Base-by-base conservation (phyloP, 2,113 vertebrate genomes). In the Mus spicilegus region DNA sequence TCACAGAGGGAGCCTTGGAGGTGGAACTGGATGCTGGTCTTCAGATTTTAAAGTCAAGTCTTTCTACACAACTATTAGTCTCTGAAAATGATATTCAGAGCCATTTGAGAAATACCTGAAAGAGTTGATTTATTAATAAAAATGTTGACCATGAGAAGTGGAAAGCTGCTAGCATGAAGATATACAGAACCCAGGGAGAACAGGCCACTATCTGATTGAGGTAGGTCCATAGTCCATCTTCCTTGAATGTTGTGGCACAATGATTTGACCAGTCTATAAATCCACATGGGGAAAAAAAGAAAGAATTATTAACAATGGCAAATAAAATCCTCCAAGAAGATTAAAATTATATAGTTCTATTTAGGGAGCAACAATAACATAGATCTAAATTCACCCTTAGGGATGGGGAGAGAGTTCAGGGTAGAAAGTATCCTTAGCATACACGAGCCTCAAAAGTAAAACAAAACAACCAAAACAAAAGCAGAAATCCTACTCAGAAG, bases 171-270 rank as follows among this genome's bases (percentile, higher is more conserved):
- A 99, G 46, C 75, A 98, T 7, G 82, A 99, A 99, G 96, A 99
- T 96, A 96, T 99, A 98, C 63, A 99, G 98, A 95, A 99, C 95
- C 99, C 99, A 99, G 1, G 99, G 99, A 30, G 99, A 99, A 72
- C 99, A 99, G 95, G 96, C 84, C 4, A 98, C 95, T 56, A 99
- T 98, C 94, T 98, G 98, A 0, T 97, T 99, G 90, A 99, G 86
- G 72, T 97, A 98, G 0, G 75, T 98, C 99, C 99, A 99, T 0
- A 97, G 73, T 69, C 99, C 99, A 85, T 99, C 98, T 92, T 98
- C 97, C 56, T 90, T 87, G 22, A 99, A 99, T 1, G 96, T 99
- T 56, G 98, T 97, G 16, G 86, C 7, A 19, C 99, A 99, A 95
- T 98, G 99, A 78, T 92, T 97, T 7, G 98, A 98, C 99, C 99